A percentile compares a stretch with the other conserved stretches of the same genome.
These are phyloP conservation scores for Montipora cactus DNA, from an alignment of 64 coral and sea anemone species.

Conservation along the genomic window DNA sequence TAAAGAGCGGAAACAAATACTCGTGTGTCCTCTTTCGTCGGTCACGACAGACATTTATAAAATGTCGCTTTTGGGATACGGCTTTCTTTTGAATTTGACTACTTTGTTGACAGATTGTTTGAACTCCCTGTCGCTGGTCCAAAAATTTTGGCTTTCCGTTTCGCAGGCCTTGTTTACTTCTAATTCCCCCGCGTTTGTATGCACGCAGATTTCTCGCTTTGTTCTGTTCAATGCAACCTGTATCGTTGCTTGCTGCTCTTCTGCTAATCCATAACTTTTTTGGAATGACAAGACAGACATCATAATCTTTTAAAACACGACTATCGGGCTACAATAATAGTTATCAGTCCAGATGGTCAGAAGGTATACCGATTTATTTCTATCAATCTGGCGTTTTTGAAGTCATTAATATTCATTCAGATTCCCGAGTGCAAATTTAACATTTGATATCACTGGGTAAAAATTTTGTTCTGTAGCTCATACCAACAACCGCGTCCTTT, in stretches of 20 bases:
- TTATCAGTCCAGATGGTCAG: neutral
- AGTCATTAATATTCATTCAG: neutral
- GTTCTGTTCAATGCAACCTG: neutral
- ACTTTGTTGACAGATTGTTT: neutral
- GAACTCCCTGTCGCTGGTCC: neutral
- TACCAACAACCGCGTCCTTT: neutral
- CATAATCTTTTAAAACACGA: too few species aligned
- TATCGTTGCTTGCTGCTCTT: neutral
- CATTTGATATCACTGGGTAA: constrained; percentile 14
- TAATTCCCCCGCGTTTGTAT: too few species aligned
- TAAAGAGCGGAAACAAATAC: neutral
- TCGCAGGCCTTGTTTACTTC: too few species aligned
- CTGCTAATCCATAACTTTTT: neutral
- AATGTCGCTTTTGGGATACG: neutral
- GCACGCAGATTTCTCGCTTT: neutral
- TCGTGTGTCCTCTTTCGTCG: neutral
- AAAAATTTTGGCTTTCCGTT: neutral
- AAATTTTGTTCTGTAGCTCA: neutral
- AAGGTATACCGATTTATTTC: neutral
- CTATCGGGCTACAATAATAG: too few species aligned
- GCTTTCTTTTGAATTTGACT: neutral
- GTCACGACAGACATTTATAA: neutral
- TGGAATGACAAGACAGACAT: neutral
- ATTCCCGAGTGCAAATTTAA: neutral
- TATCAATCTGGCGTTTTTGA: neutral